Evolutionary conservation across 2,888 invertebrate genomes (phyloP).

Genomic region (Eristalis pertinax): DNA sequence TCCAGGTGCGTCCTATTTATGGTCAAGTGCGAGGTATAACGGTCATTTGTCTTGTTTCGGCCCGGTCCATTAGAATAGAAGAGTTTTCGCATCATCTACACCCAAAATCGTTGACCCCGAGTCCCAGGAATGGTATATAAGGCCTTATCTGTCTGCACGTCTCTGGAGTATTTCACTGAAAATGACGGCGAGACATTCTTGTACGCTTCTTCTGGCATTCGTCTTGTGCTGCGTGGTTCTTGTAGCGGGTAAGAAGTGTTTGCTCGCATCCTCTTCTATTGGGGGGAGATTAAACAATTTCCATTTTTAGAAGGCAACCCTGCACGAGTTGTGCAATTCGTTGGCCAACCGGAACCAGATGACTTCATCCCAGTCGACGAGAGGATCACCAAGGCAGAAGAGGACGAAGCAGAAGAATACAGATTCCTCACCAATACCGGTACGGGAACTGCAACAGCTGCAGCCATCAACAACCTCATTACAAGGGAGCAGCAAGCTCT

Average conservation of each 20-base stretch:
- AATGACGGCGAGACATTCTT: conserved; percentile 32
- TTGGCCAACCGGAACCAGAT: not conserved
- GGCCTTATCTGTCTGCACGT: not conserved
- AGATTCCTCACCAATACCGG: conserved; percentile 14
- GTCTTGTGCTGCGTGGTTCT: conserved; percentile 15
- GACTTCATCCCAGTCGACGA: not conserved
- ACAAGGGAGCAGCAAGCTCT: conserved; percentile 20
- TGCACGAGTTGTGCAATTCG: not conserved
- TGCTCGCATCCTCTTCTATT: not conserved
- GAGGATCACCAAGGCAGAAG: not conserved
- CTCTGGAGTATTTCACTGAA: conserved; percentile 45
- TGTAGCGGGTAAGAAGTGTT: conserved; percentile 43
- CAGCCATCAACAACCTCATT: conserved; percentile 34
- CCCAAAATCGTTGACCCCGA: conserved; percentile 61
- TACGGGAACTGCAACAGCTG: conserved; percentile 5
- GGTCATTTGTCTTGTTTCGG: conserved; percentile 28
- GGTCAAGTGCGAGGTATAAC: conserved; percentile 60
- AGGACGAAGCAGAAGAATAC: conserved; percentile 3
- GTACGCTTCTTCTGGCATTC: conserved; percentile 9
- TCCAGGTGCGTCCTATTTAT: conserved; percentile 48
- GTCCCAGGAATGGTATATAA: conserved; percentile 50
- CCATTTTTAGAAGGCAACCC: conserved; percentile 26
- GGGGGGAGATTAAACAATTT: not conserved
- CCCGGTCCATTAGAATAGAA: conserved; percentile 21
- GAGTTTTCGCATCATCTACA: conserved; percentile 35